These are phyloP conservation scores for Cnemophilus loriae DNA, from an alignment of 2,113 vertebrate genomes.

Conservation along the genomic window DNA sequence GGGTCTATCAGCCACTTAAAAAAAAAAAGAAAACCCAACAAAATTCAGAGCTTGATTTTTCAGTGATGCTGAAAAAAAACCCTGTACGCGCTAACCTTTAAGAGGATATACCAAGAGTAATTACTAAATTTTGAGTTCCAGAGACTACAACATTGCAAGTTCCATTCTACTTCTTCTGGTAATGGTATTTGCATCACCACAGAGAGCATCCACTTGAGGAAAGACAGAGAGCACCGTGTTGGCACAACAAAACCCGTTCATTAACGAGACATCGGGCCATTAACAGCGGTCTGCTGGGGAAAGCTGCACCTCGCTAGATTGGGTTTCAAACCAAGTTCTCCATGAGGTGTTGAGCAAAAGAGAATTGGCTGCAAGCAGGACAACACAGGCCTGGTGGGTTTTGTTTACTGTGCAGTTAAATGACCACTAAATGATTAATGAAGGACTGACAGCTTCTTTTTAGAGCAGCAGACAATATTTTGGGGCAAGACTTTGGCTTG, in stretches of 20 bases:
- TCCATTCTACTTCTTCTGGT: not conserved
- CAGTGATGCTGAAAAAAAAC: not conserved
- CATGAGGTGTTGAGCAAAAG: conserved; percentile 29
- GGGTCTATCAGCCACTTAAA: not conserved
- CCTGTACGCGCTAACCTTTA: not conserved
- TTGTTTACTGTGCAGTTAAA: not conserved
- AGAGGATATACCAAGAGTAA: not conserved
- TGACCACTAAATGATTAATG: conserved; percentile 3
- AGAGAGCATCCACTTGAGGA: not conserved
- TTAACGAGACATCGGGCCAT: not conserved
- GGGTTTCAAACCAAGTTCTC: conserved; percentile 47
- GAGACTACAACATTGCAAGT: not conserved
- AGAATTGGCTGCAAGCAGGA: not conserved
- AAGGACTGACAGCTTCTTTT: not conserved
- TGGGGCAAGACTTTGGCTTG: not conserved
- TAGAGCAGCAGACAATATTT: not conserved
- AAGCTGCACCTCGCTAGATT: not conserved
- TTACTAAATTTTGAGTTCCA: not conserved
- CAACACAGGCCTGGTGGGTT: not conserved
- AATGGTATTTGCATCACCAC: not conserved
- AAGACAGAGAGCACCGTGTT: not conserved
- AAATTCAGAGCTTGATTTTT: not conserved
- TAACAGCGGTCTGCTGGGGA: not conserved
- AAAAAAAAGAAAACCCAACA: not conserved
- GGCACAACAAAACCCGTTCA: conserved; percentile 18